Percentiles rank a stretch among this genome's conserved stretches.
phyloP scores from a whole-genome alignment of 1,140 invertebrate genomes.

The Saxidomus purpurata region DNA sequence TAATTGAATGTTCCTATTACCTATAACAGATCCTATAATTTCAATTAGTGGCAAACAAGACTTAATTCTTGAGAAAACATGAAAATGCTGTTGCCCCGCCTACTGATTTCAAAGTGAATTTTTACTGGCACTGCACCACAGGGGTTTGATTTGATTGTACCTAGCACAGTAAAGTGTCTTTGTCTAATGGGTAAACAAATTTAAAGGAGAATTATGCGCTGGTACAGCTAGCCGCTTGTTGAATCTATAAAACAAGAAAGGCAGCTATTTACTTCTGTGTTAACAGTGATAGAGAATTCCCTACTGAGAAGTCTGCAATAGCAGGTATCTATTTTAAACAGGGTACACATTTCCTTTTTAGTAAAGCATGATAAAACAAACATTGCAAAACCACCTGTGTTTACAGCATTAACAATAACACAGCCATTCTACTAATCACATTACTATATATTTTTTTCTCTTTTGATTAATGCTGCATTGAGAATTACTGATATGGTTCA shows the following conservation, averaged over 20 bases:
- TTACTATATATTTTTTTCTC: background rate
- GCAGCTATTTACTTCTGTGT: no score
- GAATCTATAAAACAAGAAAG: no score
- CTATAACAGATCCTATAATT: constrained; percentile 29
- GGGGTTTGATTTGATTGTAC: constrained; percentile 37
- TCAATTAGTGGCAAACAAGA: constrained; percentile 32
- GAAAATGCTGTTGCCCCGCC: constrained; percentile 19
- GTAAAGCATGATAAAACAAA: no score
- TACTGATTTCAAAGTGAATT: constrained; percentile 38
- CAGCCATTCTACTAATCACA: no score
- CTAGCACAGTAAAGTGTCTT: constrained; percentile 28
- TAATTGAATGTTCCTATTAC: constrained; percentile 33
- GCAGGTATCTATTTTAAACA: no score
- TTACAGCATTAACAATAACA: no score
- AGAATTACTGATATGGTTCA: background rate
- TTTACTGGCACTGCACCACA: constrained; percentile 23
- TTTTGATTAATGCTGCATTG: background rate
- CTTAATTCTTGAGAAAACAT: background rate
- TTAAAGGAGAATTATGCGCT: background rate
- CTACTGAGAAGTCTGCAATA: no score
- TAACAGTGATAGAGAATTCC: no score
- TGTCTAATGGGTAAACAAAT: constrained; percentile 6
- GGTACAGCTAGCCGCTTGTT: background rate
- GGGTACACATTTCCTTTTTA: no score
- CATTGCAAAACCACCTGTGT: no score